Conservation (phyloP, 2,797 vertebrate genomes). For the Platyrinchus mystaceus region DNA sequence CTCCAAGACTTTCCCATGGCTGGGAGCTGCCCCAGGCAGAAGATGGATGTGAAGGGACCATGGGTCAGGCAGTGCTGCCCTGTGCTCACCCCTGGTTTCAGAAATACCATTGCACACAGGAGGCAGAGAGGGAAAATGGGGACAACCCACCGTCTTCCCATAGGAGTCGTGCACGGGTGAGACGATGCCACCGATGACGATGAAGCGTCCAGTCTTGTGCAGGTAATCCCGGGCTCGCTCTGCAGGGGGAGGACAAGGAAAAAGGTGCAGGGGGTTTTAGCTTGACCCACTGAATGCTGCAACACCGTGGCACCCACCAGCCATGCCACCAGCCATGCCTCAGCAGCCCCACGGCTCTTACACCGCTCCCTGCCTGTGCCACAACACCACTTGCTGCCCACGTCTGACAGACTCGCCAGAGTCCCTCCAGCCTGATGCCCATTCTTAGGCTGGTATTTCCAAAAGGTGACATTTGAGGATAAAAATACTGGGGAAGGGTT, state of each 20-base stretch:
- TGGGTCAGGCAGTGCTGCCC: background rate
- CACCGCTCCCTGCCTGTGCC: background rate
- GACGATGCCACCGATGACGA: slow-evolving; percentile 97
- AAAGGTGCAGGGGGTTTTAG: background rate
- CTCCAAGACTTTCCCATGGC: background rate
- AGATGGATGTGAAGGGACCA: background rate
- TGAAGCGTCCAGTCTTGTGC: slow-evolving; percentile 93
- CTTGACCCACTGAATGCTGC: background rate
- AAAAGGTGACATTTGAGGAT: background rate
- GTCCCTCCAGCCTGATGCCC: background rate
- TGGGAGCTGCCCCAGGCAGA: background rate
- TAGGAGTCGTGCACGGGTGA: slow-evolving; percentile 98
- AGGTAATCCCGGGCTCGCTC: slow-evolving; percentile 95
- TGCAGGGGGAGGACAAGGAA: slow-evolving; percentile 57
- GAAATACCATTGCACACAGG: accelerated
- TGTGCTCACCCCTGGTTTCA: background rate
- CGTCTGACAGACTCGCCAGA: background rate
- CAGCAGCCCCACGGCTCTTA: accelerated
- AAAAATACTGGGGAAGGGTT: background rate
- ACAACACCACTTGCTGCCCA: accelerated
- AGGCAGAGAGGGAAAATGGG: background rate
- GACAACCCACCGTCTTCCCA: slow-evolving; percentile 86
- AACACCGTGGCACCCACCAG: background rate
- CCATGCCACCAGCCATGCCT: background rate
- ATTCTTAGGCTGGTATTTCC: background rate